Percentiles rank a stretch among this genome's conserved stretches.
These are phyloP conservation scores for Nomada flava DNA, from an alignment of 2,888 invertebrate genomes.

Conservation along the genomic window DNA sequence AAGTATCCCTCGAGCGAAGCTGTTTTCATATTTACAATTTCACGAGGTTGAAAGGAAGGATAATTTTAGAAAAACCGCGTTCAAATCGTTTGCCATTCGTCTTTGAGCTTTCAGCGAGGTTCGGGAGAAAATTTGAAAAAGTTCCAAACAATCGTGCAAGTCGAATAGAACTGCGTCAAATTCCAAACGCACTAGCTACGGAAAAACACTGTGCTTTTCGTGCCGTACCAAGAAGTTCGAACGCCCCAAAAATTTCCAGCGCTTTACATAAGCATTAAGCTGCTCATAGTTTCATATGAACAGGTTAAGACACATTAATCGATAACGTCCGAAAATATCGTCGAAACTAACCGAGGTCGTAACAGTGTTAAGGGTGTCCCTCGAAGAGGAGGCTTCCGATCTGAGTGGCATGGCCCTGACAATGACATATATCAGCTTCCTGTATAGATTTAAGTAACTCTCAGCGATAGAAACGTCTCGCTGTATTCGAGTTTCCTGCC, in stretches of 20 bases:
- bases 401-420: constrained; percentile 63
- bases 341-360: constrained; percentile 66
- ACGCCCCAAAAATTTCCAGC: not conserved
- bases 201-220: not conserved
- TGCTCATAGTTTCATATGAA: not conserved
- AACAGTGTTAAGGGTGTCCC: constrained; percentile 69
- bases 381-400: constrained; percentile 69
- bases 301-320: not conserved
- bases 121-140: not conserved
- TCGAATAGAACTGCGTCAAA: constrained; percentile 1
- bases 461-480: constrained; percentile 14
- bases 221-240: too few relatives aligned
- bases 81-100: not conserved
- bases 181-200: not conserved
- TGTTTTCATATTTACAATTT: too few relatives aligned
- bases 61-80: not conserved
- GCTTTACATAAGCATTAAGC: not conserved
- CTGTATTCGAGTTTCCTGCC: not conserved
- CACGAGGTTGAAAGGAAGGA: not conserved
- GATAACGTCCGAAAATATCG: not conserved
- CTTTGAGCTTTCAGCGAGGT: not conserved
- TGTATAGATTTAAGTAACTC: constrained; percentile 25
- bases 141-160: not conserved
- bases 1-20: too few relatives aligned
- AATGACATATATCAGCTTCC: constrained; percentile 49